Evolutionary conservation across 2,797 vertebrate species (phyloP).

Genomic region (Botia almorhae): DNA sequence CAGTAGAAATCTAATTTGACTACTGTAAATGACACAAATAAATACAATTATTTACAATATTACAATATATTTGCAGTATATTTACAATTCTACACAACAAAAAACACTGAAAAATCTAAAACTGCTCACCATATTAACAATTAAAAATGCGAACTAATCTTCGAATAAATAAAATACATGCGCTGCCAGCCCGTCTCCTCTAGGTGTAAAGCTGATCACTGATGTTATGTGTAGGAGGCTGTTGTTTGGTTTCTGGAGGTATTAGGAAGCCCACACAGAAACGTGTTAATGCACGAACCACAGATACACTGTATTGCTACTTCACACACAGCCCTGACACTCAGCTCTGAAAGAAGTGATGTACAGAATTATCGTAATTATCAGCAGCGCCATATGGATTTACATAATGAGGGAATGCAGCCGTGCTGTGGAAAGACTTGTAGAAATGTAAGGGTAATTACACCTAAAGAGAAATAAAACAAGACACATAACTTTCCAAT

Average conservation of each 20-base stretch:
- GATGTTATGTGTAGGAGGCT: constrained; percentile 50
- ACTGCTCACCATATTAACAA: neutral
- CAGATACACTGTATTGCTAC: constrained; percentile 17
- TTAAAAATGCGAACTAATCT: neutral
- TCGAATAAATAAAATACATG: too few relatives aligned
- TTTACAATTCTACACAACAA: too few relatives aligned
- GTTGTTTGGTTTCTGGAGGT: constrained; percentile 41
- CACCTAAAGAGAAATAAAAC: neutral
- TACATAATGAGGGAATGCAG: constrained; percentile 23
- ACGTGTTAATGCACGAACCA: constrained; percentile 30
- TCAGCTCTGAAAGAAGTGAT: constrained; percentile 15
- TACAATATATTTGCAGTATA: too few relatives aligned
- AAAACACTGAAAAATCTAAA: neutral
- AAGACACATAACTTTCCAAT: too few relatives aligned
- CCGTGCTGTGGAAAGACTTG: neutral
- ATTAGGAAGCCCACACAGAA: constrained; percentile 45
- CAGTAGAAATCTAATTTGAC: too few relatives aligned
- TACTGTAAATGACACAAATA: too few relatives aligned
- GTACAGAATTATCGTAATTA: constrained; percentile 27
- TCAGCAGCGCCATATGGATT: constrained; percentile 33
- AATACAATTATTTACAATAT: too few relatives aligned
- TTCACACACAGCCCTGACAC: constrained; percentile 12
- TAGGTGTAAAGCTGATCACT: constrained; percentile 43
- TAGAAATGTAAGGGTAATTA: neutral
- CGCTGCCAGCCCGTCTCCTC: constrained; percentile 24